phyloP scores from a whole-genome alignment of 2,797 vertebrate genomes.

The Neosalanx taihuensis region DNA sequence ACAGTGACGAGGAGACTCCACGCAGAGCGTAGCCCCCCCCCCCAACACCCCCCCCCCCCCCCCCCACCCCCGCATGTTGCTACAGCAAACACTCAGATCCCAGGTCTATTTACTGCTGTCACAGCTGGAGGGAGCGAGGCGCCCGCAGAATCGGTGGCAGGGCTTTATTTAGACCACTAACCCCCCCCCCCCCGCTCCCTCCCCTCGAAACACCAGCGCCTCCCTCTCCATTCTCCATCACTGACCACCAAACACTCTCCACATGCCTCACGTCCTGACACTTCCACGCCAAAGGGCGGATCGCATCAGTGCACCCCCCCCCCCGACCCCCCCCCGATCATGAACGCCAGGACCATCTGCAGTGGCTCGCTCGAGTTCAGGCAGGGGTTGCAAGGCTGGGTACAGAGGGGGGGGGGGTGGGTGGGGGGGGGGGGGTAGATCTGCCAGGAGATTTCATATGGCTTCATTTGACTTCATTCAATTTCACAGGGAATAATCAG shows the following conservation, averaged over 20 bases:
- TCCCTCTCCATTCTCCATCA: constrained; percentile 29
- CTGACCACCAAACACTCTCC: constrained; percentile 57
- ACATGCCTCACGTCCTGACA: constrained; percentile 50
- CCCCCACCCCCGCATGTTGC: constrained; percentile 46
- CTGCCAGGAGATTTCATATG: constrained; percentile 15
- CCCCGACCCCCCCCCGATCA: constrained; percentile 38
- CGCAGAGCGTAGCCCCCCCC: constrained; percentile 35
- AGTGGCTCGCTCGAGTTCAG: not conserved
- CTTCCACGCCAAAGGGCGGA: constrained; percentile 13
- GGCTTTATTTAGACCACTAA: constrained; percentile 68
- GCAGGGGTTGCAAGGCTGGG: not conserved
- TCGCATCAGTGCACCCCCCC: constrained; percentile 27
- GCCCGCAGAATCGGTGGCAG: constrained; percentile 57
- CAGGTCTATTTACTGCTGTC: constrained; percentile 54
- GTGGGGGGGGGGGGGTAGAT: constrained; percentile 7
- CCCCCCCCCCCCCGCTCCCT: not conserved
- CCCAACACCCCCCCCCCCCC: constrained; percentile 7
- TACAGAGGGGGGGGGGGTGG: not conserved
- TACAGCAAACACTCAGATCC: constrained; percentile 59
- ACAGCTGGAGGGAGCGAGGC: constrained; percentile 55
- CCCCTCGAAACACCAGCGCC: not conserved
- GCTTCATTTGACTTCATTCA: constrained; percentile 27
- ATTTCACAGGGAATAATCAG: constrained; percentile 37
- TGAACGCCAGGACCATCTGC: constrained; percentile 37
- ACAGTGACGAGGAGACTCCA: constrained; percentile 36